A percentile compares a stretch with the other conserved stretches of the same genome.
Evolutionary conservation across 2,113 vertebrate genomes (phyloP).

Genomic region (Pedetes capensis): DNA sequence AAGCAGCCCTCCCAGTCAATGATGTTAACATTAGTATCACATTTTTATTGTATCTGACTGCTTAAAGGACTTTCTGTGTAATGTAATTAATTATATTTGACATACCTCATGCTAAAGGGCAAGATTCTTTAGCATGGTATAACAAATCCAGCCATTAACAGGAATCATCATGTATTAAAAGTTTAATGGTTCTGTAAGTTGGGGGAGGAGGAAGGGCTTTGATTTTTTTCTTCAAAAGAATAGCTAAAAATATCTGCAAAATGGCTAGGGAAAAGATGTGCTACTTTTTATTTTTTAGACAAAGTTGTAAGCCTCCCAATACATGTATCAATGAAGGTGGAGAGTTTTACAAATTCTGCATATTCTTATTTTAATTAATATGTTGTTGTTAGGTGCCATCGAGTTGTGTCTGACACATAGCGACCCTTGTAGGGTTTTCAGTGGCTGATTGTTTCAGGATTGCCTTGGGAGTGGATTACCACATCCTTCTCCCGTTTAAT

Average conservation of each 20-base stretch:
- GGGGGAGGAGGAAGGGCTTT: not conserved
- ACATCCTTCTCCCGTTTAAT: no score
- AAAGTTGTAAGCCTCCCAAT: not conserved
- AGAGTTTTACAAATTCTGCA: slow-evolving; percentile 1
- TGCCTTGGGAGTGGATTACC: no score
- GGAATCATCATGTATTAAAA: slow-evolving; percentile 16
- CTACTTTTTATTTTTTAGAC: not conserved
- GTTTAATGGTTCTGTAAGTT: not conserved
- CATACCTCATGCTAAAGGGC: slow-evolving; percentile 11
- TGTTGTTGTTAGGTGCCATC: no score
- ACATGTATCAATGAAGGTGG: not conserved
- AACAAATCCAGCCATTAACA: slow-evolving; percentile 36
- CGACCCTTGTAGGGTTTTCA: no score
- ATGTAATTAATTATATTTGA: slow-evolving; percentile 40
- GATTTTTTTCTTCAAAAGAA: not conserved
- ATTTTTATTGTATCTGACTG: slow-evolving; percentile 44
- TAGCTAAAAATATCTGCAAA: not conserved
- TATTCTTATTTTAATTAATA: not conserved
- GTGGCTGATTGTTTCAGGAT: no score
- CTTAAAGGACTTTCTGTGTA: not conserved
- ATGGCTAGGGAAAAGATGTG: not conserved
- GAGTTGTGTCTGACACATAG: no score
- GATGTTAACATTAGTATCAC: slow-evolving; percentile 15
- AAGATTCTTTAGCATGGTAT: not conserved
- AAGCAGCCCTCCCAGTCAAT: not conserved